A percentile compares a stretch with the other conserved stretches of the same genome.
These are phyloP conservation scores for Tribolium madens DNA, from an alignment of 1,140 invertebrate species.

Conservation along the genomic window DNA sequence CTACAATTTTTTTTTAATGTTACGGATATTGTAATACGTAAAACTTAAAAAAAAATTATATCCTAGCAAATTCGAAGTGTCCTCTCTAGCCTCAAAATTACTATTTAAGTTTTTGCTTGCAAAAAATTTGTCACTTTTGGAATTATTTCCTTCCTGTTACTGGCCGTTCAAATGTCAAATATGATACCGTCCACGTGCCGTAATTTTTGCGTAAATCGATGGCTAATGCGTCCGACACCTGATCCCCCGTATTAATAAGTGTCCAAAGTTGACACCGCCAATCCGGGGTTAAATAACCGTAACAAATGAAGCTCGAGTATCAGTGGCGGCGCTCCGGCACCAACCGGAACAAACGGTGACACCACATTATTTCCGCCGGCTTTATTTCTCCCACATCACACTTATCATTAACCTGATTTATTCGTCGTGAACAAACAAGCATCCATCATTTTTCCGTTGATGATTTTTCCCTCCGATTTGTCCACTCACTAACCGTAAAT, in stretches of 20 bases:
- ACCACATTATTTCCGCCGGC: constrained; percentile 57
- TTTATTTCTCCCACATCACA: constrained; percentile 39
- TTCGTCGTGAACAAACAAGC: constrained; percentile 32
- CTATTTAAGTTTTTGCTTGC: no score
- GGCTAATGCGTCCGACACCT: background rate
- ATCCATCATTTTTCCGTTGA: constrained; percentile 18
- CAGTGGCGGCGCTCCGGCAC: constrained; percentile 47
- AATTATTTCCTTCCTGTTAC: no score
- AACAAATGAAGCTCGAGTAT: constrained; percentile 58
- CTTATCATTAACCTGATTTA: constrained; percentile 50
- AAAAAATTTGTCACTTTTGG: no score
- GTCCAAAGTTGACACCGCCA: constrained; percentile 25
- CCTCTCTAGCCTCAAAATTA: no score
- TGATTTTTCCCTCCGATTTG: background rate
- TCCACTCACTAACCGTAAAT: background rate
- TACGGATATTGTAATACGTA: no score
- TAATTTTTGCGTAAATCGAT: background rate
- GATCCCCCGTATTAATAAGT: background rate
- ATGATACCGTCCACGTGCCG: background rate
- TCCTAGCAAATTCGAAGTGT: no score
- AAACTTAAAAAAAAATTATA: no score
- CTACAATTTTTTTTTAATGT: no score
- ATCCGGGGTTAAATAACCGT: constrained; percentile 57
- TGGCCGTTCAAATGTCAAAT: background rate
- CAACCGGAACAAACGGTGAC: constrained; percentile 59